Conservation (phyloP, 2,797 vertebrate genomes). For the Takifugu ocellatus region DNA sequence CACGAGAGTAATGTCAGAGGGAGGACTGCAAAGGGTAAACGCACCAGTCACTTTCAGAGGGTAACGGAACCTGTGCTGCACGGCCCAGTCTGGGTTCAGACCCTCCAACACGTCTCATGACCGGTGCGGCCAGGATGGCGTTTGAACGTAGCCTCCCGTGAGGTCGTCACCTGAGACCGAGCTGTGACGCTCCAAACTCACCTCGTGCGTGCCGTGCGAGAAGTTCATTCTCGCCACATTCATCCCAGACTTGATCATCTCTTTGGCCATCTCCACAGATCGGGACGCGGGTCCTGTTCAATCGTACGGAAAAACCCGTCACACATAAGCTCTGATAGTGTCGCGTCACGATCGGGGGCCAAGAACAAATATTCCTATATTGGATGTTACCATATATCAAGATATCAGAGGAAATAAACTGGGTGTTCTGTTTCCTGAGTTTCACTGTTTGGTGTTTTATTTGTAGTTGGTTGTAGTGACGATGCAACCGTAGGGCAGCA, state of each 20-base stretch:
- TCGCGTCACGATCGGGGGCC: background rate
- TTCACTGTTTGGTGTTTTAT: no score
- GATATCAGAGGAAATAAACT: no score
- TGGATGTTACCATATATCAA: no score
- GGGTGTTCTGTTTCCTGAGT: no score
- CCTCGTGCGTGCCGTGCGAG: slow-evolving; percentile 96
- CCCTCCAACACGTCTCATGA: background rate
- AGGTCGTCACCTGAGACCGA: no score
- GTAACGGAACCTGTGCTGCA: slow-evolving; percentile 7
- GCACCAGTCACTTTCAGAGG: slow-evolving; percentile 21
- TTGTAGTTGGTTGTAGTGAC: no score
- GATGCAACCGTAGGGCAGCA: no score
- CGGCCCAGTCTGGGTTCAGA: slow-evolving; percentile 8
- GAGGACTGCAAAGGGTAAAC: slow-evolving; percentile 40
- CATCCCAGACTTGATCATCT: slow-evolving; percentile 99
- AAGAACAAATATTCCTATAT: no score
- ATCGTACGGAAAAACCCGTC: background rate
- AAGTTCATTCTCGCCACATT: slow-evolving; percentile 98
- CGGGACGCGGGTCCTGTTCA: slow-evolving; percentile 87
- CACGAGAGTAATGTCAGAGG: slow-evolving; percentile 51
- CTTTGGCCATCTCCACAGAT: slow-evolving; percentile 86
- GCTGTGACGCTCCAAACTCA: slow-evolving; percentile 55
- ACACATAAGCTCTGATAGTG: slow-evolving; percentile 2
- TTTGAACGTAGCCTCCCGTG: no score
- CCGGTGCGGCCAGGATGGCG: no score